These are phyloP conservation scores for Diabrotica undecimpunctata DNA, from an alignment of 1,140 invertebrate species.

Conservation along the genomic window DNA sequence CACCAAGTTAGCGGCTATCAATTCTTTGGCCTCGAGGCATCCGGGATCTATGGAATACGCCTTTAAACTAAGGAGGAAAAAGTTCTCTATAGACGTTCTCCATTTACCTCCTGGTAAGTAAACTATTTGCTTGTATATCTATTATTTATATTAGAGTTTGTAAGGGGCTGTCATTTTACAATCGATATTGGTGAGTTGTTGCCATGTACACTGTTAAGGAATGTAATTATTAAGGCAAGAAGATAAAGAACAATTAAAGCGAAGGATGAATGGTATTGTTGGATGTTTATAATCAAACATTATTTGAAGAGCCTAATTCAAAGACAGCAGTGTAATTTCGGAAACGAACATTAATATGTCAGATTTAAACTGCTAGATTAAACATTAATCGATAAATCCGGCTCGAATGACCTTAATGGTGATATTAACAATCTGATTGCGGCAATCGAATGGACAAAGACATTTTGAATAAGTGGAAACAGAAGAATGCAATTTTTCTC, in stretches of 20 bases:
- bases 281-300: too few species aligned
- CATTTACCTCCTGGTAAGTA: slow-evolving; percentile 74
- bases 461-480: not conserved
- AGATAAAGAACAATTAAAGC: too few species aligned
- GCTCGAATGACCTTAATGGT: too few species aligned
- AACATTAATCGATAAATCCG: too few species aligned
- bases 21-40: slow-evolving; percentile 67
- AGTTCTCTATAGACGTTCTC: slow-evolving; percentile 78
- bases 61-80: slow-evolving; percentile 80
- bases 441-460: not conserved
- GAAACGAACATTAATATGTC: too few species aligned
- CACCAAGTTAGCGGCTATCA: slow-evolving; percentile 71
- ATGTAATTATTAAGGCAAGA: too few species aligned
- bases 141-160: slow-evolving; percentile 38
- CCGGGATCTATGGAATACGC: slow-evolving; percentile 75
- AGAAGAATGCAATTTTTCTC: too few species aligned
- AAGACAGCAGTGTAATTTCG: too few species aligned
- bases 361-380: too few species aligned
- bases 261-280: too few species aligned
- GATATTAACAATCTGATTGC: too few species aligned
- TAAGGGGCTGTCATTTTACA: slow-evolving; percentile 35
- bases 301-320: too few species aligned
- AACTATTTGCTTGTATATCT: slow-evolving; percentile 27
- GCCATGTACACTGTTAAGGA: not conserved
- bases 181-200: not conserved